Conservation (phyloP, 2,888 invertebrate genomes). For the Cantharis lateralis region DNA sequence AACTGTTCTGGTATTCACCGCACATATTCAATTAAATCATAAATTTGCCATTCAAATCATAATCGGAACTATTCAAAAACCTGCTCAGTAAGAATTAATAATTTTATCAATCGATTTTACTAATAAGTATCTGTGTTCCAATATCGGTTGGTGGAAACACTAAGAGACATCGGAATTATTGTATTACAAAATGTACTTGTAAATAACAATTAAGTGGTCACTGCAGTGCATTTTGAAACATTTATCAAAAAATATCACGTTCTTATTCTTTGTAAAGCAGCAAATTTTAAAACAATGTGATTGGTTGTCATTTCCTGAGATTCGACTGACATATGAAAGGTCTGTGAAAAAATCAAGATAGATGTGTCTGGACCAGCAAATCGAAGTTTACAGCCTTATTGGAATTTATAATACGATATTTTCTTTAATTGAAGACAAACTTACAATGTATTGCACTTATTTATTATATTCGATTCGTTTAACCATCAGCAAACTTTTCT, state of each 20-base stretch:
- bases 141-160: not conserved
- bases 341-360: constrained; percentile 28
- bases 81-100: not conserved
- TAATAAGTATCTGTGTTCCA: not conserved
- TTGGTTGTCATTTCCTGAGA: constrained; percentile 22
- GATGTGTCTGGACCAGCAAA: constrained; percentile 34
- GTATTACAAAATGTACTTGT: not conserved
- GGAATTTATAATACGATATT: constrained; percentile 34
- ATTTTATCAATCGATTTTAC: not conserved
- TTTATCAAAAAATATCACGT: not conserved
- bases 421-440: constrained; percentile 19
- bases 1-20: not conserved
- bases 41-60: not conserved
- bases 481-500: not conserved
- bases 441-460: constrained; percentile 12
- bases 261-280: constrained; percentile 4
- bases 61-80: not conserved
- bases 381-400: constrained; percentile 32
- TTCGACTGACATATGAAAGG: constrained; percentile 21
- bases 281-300: constrained; percentile 19
- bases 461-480: constrained; percentile 7
- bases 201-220: not conserved
- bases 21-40: not conserved
- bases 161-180: not conserved
- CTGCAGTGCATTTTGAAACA: not conserved